Percentiles rank a stretch among this genome's conserved stretches.
These are phyloP conservation scores for Callyntrura sp. DNA, from an alignment of 2,888 invertebrate species.

Conservation along the genomic window DNA sequence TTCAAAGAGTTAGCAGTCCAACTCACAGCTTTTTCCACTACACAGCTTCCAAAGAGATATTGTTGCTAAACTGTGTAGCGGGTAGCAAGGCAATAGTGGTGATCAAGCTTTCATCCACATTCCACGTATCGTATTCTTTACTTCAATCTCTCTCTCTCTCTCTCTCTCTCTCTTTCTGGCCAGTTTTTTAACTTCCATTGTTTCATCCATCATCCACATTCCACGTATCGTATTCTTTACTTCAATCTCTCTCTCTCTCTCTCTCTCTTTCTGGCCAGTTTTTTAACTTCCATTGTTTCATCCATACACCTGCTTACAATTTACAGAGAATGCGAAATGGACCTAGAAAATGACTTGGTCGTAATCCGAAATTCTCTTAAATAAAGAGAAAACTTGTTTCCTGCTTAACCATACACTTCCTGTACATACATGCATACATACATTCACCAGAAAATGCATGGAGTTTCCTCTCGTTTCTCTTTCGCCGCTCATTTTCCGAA, in stretches of 20 bases:
- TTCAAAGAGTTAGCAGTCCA: constrained; percentile 25
- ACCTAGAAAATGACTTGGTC: neutral
- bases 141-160: no score
- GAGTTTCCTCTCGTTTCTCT: neutral
- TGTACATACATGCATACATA: no score
- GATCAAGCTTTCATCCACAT: neutral
- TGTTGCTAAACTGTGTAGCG: neutral
- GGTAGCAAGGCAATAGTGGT: neutral
- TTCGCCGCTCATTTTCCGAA: constrained; percentile 43
- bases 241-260: no score
- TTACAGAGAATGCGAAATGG: constrained; percentile 1
- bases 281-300: neutral
- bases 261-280: neutral
- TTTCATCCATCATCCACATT: neutral
- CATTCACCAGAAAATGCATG: no score
- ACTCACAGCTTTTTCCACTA: neutral
- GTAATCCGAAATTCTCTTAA: constrained; percentile 15
- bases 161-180: neutral
- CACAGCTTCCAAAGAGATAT: neutral
- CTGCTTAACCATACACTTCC: neutral
- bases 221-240: neutral
- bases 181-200: constrained; percentile 1
- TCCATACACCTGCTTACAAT: constrained; percentile 37
- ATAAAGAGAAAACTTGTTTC: constrained; percentile 21
- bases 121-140: neutral